Evolutionary conservation across 1,140 invertebrate genomes (phyloP).

Genomic region (Zaprionus capensis): DNA sequence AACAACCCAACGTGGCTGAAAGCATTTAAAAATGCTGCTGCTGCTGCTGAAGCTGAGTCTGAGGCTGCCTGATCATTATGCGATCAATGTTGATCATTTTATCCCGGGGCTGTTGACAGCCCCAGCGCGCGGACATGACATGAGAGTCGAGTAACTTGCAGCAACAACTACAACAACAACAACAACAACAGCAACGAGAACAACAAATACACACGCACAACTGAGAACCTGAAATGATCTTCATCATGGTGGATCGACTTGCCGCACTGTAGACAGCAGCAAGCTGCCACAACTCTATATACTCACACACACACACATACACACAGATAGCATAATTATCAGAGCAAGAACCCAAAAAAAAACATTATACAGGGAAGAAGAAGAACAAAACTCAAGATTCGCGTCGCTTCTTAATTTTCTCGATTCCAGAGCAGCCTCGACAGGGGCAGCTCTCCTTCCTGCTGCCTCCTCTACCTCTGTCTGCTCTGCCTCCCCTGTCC

Average conservation of each 20-base stretch:
- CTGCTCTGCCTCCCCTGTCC: neutral
- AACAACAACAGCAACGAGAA: slow-evolving; percentile 8
- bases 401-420: slow-evolving; percentile 74
- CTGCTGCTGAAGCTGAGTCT: slow-evolving; percentile 14
- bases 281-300: slow-evolving; percentile 45
- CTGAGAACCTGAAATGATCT: slow-evolving; percentile 68
- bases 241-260: slow-evolving; percentile 69
- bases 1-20: slow-evolving; percentile 23
- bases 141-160: slow-evolving; percentile 61
- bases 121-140: slow-evolving; percentile 84
- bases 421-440: slow-evolving; percentile 15
- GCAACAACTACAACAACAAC: slow-evolving; percentile 28
- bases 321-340: slow-evolving; percentile 73
- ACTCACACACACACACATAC: slow-evolving; percentile 10
- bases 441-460: neutral
- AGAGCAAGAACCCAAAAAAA: slow-evolving; percentile 34
- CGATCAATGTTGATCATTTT: slow-evolving; percentile 84
- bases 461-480: neutral
- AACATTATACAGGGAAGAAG: neutral
- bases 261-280: slow-evolving; percentile 11
- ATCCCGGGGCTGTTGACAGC: slow-evolving; percentile 84
- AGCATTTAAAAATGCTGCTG: slow-evolving; percentile 70
- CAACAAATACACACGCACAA: slow-evolving; percentile 1
- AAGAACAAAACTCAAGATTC: slow-evolving; percentile 31
- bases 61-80: slow-evolving; percentile 75